Evolutionary conservation across 2,797 vertebrate genomes (phyloP).

Genomic region (Danio tinwini): DNA sequence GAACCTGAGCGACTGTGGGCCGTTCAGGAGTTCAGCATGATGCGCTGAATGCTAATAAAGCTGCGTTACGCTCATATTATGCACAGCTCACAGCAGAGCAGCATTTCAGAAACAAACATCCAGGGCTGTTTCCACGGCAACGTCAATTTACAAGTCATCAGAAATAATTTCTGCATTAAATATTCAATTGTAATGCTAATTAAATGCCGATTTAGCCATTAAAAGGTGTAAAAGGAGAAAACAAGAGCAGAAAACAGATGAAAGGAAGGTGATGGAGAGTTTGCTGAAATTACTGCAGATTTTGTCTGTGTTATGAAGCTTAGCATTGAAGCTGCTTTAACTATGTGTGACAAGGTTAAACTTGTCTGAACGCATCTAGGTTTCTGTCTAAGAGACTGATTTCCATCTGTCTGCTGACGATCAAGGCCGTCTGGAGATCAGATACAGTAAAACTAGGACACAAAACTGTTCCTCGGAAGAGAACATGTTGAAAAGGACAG

Average conservation of each 20-base stretch:
- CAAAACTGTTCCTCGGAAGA: too few relatives aligned
- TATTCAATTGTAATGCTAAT: slow-evolving; percentile 45
- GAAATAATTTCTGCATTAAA: slow-evolving; percentile 58
- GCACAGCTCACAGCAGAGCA: slow-evolving; percentile 29
- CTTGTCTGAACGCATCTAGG: slow-evolving; percentile 60
- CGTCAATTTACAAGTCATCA: slow-evolving; percentile 26
- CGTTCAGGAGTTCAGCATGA: neutral
- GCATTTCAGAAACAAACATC: slow-evolving; percentile 41
- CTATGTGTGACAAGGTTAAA: slow-evolving; percentile 76
- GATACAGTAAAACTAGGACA: neutral
- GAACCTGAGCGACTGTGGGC: too few relatives aligned
- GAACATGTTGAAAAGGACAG: too few relatives aligned
- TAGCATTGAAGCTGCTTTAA: slow-evolving; percentile 67
- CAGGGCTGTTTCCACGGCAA: slow-evolving; percentile 47
- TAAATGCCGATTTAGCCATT: slow-evolving; percentile 60
- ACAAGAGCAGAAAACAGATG: neutral
- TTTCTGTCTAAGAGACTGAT: neutral
- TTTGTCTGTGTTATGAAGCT: slow-evolving; percentile 64
- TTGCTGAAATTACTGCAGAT: slow-evolving; percentile 61
- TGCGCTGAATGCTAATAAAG: neutral
- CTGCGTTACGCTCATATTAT: slow-evolving; percentile 7
- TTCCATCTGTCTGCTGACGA: neutral
- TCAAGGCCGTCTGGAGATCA: neutral
- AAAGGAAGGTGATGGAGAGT: neutral
- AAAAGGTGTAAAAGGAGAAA: neutral